Conservation (phyloP, 2,113 vertebrate species). For the Scytalopus superciliaris region DNA sequence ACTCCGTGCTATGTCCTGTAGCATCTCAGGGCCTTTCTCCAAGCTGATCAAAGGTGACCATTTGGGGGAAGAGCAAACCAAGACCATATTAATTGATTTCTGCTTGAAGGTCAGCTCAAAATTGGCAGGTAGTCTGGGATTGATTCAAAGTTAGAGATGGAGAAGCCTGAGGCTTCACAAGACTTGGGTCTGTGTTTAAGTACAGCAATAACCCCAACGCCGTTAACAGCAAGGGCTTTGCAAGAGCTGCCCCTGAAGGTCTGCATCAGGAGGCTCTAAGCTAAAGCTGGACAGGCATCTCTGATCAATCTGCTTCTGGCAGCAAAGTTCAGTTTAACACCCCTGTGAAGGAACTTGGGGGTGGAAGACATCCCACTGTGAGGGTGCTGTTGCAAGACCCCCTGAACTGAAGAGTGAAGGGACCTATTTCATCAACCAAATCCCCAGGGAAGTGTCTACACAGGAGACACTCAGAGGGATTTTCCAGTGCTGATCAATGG, state of each 20-base stretch:
- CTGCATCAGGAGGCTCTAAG: neutral
- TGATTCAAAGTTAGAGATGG: neutral
- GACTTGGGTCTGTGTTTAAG: neutral
- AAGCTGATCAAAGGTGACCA: neutral
- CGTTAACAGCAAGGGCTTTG: neutral
- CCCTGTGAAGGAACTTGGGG: accelerated
- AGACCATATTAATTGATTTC: neutral
- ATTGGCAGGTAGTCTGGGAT: neutral
- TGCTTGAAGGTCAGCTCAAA: neutral
- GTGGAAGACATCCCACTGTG: neutral
- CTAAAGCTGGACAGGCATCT: neutral
- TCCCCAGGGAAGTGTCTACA: neutral
- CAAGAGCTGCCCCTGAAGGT: neutral
- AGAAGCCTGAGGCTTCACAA: neutral
- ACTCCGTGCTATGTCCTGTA: accelerated
- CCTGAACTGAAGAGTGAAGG: neutral
- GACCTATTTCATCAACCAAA: accelerated
- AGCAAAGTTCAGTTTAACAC: neutral
- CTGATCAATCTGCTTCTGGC: neutral
- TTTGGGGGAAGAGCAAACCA: neutral
- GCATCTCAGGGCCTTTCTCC: neutral
- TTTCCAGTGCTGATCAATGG: neutral
- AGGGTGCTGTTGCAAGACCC: neutral
- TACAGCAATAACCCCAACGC: accelerated
- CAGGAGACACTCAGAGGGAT: neutral